These are phyloP conservation scores for Lepidostoma basale DNA, from an alignment of 1,140 invertebrate genomes.

Conservation along the genomic window DNA sequence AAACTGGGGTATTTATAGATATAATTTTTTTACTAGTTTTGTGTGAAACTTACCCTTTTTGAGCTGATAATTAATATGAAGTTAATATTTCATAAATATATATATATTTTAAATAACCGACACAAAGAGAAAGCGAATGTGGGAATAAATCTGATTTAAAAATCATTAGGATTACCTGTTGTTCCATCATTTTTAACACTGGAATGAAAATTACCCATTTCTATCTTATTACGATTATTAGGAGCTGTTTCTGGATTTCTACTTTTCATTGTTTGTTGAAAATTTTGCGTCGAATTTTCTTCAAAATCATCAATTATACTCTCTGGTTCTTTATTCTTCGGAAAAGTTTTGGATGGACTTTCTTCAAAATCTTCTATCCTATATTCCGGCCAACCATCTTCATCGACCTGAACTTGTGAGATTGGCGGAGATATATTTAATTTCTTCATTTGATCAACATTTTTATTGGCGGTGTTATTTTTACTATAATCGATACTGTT, in stretches of 20 bases:
- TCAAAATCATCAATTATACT: too few relatives aligned
- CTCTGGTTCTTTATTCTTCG: background rate
- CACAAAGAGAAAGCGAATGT: background rate
- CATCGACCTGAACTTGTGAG: conserved; percentile 47
- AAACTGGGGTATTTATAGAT: too few relatives aligned
- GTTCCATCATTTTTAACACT: conserved; percentile 78
- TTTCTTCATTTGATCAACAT: background rate
- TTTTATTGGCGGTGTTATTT: conserved; percentile 27
- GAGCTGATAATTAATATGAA: too few relatives aligned
- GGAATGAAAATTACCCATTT: conserved; percentile 67
- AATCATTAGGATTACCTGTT: conserved; percentile 57
- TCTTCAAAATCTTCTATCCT: conserved; percentile 54
- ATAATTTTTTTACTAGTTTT: too few relatives aligned
- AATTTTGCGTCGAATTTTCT: too few relatives aligned
- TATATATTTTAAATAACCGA: background rate
- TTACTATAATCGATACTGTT: background rate
- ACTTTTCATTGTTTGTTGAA: too few relatives aligned
- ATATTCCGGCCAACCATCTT: conserved; percentile 57
- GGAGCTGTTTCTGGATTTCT: too few relatives aligned
- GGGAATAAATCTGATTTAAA: background rate
- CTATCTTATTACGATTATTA: background rate
- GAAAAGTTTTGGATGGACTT: background rate
- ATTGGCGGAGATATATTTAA: conserved; percentile 4
- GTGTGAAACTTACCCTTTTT: too few relatives aligned
- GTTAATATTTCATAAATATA: background rate